Evolutionary conservation across 2,797 vertebrate species (phyloP).

Genomic region (Helarctos malayanus): DNA sequence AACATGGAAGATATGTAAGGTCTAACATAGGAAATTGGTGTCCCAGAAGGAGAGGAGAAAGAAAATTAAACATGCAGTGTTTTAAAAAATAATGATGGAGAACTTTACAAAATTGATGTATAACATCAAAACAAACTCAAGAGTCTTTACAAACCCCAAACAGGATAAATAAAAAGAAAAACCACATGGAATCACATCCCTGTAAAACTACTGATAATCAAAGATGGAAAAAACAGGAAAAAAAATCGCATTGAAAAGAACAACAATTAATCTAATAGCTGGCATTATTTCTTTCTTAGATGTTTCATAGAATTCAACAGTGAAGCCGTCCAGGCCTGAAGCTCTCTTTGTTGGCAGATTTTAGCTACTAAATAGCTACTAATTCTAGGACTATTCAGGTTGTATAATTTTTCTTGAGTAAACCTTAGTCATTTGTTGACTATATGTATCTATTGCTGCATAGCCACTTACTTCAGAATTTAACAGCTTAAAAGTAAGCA

Average conservation of each 20-base stretch:
- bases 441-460: background rate
- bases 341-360: background rate
- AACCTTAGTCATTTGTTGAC: conserved; percentile 12
- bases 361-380: background rate
- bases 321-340: background rate
- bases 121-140: background rate
- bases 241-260: conserved; percentile 3
- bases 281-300: background rate
- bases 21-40: background rate
- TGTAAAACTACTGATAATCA: conserved; percentile 8
- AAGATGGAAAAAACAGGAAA: background rate
- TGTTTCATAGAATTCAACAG: background rate
- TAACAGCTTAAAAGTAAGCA: conserved; percentile 20
- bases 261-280: background rate
- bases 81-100: background rate
- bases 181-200: background rate
- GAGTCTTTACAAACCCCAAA: background rate
- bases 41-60: background rate
- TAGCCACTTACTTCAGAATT: conserved; percentile 23
- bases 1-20: background rate
- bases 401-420: conserved; percentile 25
- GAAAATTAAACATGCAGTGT: background rate
- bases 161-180: conserved; percentile 11
- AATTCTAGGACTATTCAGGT: background rate
- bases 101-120: conserved; percentile 6